A percentile compares a stretch with the other conserved stretches of the same genome.
phyloP scores from a whole-genome alignment of 2,797 vertebrate species.

The Centropyge bicolor region DNA sequence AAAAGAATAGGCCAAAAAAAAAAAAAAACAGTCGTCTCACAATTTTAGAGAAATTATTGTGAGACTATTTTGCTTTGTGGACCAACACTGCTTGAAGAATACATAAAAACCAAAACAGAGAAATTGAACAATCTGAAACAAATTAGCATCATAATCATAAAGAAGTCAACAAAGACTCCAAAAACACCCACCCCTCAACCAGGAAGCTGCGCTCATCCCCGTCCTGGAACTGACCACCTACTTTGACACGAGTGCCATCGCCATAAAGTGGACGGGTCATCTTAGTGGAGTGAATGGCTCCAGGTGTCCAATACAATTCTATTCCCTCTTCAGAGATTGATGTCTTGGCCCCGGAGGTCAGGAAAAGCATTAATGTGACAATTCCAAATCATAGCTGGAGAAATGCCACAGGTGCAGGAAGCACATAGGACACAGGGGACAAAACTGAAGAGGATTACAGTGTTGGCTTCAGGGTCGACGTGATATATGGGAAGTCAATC shows the following conservation, averaged over 20 bases:
- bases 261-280: conserved; percentile 54
- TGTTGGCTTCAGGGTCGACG: conserved; percentile 18
- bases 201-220: conserved; percentile 9
- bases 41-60: too few relatives aligned
- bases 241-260: conserved; percentile 42
- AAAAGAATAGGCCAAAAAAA: too few relatives aligned
- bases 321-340: conserved; percentile 62
- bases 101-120: neutral
- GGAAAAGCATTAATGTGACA: conserved; percentile 68
- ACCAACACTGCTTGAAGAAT: neutral
- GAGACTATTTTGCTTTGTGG: too few relatives aligned
- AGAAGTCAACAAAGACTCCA: neutral
- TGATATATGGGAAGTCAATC: conserved; percentile 46
- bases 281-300: conserved; percentile 55
- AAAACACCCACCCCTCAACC: neutral
- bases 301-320: conserved; percentile 60
- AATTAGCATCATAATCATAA: neutral
- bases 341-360: conserved; percentile 58
- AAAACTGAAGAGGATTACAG: conserved; percentile 36
- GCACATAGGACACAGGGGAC: conserved; percentile 15
- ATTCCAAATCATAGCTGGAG: conserved; percentile 58
- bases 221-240: conserved; percentile 18
- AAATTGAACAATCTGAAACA: neutral
- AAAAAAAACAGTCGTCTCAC: too few relatives aligned
- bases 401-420: conserved; percentile 58